Conservation (phyloP, 2,113 vertebrate species). For the Parus major region DNA sequence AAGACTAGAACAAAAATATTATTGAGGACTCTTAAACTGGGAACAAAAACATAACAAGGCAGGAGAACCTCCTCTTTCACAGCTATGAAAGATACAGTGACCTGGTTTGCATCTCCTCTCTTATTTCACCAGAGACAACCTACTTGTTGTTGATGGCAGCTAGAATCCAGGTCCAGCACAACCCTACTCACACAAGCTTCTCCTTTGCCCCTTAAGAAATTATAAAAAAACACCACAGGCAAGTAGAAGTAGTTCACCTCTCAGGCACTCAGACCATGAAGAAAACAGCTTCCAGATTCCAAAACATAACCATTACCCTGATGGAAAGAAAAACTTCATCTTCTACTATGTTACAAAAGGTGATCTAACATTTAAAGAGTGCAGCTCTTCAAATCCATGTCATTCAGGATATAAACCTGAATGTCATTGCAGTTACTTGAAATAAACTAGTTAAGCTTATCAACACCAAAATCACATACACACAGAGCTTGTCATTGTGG, state of each 20-base stretch:
- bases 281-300: not conserved
- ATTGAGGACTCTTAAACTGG: not conserved
- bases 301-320: not conserved
- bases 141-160: not conserved
- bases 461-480: not conserved
- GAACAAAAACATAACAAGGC: not conserved
- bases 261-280: not conserved
- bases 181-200: not conserved
- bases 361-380: not conserved
- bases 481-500: not conserved
- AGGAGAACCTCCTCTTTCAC: not conserved
- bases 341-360: not conserved
- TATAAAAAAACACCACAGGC: not conserved
- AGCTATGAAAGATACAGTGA: not conserved
- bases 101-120: not conserved
- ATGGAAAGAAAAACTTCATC: not conserved
- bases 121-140: not conserved
- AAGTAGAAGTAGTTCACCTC: not conserved
- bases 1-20: not conserved
- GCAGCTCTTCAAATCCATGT: not conserved
- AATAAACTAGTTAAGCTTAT: not conserved
- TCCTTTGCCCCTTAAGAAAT: not conserved
- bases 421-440: not conserved
- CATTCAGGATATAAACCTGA: not conserved
- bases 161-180: not conserved